phyloP scores from a whole-genome alignment of 1,140 invertebrate species.

The Planococcus citri region DNA sequence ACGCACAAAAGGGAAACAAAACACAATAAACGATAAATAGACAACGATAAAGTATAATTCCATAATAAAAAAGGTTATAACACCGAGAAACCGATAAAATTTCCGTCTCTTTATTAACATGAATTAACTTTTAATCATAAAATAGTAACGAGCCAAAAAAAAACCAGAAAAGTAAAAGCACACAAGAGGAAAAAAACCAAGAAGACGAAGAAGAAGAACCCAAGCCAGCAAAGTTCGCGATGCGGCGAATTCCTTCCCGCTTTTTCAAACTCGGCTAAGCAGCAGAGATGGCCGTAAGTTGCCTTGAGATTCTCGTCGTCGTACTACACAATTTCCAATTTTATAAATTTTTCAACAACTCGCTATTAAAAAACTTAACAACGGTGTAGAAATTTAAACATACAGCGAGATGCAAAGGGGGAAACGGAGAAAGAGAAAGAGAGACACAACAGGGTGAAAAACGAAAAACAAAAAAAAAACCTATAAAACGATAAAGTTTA shows the following conservation, averaged over 20 bases:
- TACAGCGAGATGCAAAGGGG: background rate
- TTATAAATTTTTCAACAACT: background rate
- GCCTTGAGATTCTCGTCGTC: too few species aligned
- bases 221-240: too few species aligned
- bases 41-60: background rate
- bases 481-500: slow-evolving; percentile 8
- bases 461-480: background rate
- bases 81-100: slow-evolving; percentile 1
- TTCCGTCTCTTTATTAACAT: background rate
- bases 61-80: background rate
- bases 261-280: too few species aligned
- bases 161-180: background rate
- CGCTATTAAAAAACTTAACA: background rate
- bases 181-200: too few species aligned
- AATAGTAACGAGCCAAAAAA: background rate
- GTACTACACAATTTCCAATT: too few species aligned
- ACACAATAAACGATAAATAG: background rate
- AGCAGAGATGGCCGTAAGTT: too few species aligned
- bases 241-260: too few species aligned
- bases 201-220: too few species aligned
- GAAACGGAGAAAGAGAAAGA: too few species aligned
- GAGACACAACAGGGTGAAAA: too few species aligned
- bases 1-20: background rate
- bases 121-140: background rate
- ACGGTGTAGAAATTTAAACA: too few species aligned